Evolutionary conservation across 2,113 vertebrate species (phyloP).

Genomic region (Lanius collurio): DNA sequence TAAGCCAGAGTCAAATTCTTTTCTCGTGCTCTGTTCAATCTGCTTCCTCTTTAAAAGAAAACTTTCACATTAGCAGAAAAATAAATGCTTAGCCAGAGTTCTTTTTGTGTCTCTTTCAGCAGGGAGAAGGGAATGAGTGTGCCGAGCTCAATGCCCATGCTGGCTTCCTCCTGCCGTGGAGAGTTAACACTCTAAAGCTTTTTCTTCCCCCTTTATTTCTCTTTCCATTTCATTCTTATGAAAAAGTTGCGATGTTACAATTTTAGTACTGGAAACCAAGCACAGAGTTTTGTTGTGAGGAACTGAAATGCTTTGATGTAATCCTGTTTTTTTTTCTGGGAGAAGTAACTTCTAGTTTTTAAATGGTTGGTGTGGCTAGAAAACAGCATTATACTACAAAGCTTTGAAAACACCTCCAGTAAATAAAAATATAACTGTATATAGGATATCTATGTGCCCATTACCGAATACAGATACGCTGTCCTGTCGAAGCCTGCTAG

Average conservation of each 20-base stretch:
- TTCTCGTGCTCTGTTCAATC: constrained; percentile 62
- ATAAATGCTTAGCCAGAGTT: constrained; percentile 68
- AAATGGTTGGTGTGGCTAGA: not conserved
- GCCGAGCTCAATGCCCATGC: constrained; percentile 57
- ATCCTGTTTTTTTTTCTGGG: not conserved
- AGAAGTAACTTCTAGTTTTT: constrained; percentile 14
- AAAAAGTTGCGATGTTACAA: constrained; percentile 43
- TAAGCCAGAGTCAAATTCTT: constrained; percentile 52
- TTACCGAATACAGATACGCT: not conserved
- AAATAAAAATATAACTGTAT: not conserved
- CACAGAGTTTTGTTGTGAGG: constrained; percentile 39
- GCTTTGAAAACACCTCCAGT: not conserved
- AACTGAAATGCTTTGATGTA: constrained; percentile 26
- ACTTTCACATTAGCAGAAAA: constrained; percentile 66
- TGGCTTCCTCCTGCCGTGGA: constrained; percentile 55
- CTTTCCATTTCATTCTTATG: constrained; percentile 53
- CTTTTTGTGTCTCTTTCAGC: constrained; percentile 68
- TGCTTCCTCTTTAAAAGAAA: constrained; percentile 66
- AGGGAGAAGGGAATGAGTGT: constrained; percentile 64
- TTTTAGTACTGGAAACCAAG: constrained; percentile 23
- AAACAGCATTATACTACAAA: not conserved
- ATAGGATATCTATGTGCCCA: not conserved
- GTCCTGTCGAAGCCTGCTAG: not conserved
- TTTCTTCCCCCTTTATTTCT: constrained; percentile 69
- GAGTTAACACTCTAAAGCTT: constrained; percentile 61